phyloP scores from a whole-genome alignment of 2,888 invertebrate species.

The Pseudanteris insignis region DNA sequence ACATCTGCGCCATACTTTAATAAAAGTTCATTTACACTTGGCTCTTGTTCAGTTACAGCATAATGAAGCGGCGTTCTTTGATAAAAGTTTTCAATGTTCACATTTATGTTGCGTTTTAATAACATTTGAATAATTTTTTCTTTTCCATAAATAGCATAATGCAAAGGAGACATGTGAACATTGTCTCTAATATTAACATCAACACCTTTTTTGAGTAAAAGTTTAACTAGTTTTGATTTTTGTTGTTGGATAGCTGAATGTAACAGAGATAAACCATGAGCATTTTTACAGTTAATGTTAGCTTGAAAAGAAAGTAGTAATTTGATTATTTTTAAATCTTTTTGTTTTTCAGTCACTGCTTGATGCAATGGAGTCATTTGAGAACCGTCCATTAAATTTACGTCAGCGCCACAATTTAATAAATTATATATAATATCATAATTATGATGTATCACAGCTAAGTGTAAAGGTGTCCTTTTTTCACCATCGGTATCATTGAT shows the following conservation, averaged over 20 bases:
- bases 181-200: not conserved
- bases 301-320: not conserved
- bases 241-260: not conserved
- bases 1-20: not conserved
- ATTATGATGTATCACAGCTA: too few relatives aligned
- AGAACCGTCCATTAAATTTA: too few relatives aligned
- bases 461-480: too few relatives aligned
- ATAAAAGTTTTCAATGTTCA: not conserved
- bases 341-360: too few relatives aligned
- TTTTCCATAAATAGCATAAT: not conserved
- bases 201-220: not conserved
- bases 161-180: not conserved
- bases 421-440: too few relatives aligned
- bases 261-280: not conserved
- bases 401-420: too few relatives aligned
- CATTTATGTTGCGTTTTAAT: not conserved
- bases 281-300: not conserved
- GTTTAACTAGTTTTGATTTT: not conserved
- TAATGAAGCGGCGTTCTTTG: not conserved
- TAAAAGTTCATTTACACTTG: not conserved
- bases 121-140: not conserved
- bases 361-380: too few relatives aligned
- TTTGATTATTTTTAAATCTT: too few relatives aligned
- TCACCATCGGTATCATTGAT: too few relatives aligned
- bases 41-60: not conserved